phyloP scores from a whole-genome alignment of 2,888 invertebrate species.

The Carcina quercana region DNA sequence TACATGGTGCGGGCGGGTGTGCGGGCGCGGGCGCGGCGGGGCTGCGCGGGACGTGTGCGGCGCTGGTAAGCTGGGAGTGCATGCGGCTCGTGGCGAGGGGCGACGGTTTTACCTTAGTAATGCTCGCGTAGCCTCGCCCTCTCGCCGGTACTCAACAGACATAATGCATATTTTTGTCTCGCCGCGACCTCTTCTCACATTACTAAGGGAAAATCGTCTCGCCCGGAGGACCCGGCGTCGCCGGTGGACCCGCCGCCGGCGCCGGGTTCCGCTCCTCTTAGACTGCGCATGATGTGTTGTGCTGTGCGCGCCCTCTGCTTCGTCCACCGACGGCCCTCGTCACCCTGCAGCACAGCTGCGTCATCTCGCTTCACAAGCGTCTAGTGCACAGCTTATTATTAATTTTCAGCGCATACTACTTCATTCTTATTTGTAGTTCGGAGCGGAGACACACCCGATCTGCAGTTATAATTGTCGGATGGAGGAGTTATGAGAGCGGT shows the following conservation, averaged over 20 bases:
- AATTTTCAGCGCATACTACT: no score
- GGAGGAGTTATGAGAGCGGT: no score
- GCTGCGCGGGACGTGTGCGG: no score
- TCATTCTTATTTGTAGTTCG: no score
- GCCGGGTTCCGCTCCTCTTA: not conserved
- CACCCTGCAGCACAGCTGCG: no score
- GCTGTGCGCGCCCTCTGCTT: not conserved
- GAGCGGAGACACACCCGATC: no score
- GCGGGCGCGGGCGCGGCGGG: conserved; percentile 6
- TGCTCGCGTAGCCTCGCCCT: conserved; percentile 28
- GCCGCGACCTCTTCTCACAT: conserved; percentile 43
- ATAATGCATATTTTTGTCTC: conserved; percentile 69
- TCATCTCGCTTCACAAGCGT: no score
- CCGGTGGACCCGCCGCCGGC: conserved; percentile 5
- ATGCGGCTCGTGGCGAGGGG: conserved; percentile 32
- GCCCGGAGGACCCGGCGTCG: conserved; percentile 45
- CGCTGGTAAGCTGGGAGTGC: conserved; percentile 49
- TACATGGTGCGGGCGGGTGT: conserved; percentile 1
- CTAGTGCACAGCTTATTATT: no score
- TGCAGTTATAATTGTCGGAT: no score
- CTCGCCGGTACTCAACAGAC: conserved; percentile 16
- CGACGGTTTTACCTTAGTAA: conserved; percentile 68
- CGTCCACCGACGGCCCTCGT: not conserved
- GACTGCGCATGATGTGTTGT: not conserved
- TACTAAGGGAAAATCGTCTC: conserved; percentile 71